Conservation (phyloP, 2,797 vertebrate species). For the Avahi laniger region DNA sequence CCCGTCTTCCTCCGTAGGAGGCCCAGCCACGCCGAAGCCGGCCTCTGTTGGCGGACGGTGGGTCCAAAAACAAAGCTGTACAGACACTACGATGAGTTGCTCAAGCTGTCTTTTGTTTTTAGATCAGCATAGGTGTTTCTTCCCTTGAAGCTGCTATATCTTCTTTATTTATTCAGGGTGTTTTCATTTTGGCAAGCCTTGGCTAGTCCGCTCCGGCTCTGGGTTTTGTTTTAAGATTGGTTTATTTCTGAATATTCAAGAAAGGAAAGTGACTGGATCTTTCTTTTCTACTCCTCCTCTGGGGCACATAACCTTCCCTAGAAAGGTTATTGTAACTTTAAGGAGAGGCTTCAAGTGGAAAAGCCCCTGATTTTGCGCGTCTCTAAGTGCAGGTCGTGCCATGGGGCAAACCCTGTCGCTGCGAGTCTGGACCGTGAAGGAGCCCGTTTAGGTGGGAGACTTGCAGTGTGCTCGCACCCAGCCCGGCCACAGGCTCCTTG, state of each 20-base stretch:
- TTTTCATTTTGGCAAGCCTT: constrained; percentile 49
- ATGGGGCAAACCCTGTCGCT: neutral
- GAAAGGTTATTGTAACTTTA: neutral
- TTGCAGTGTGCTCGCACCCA: constrained; percentile 33
- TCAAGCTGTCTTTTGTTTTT: neutral
- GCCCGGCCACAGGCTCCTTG: neutral
- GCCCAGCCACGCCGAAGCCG: neutral
- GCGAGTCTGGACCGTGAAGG: neutral
- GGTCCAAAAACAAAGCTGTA: constrained; percentile 55
- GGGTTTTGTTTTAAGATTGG: constrained; percentile 65
- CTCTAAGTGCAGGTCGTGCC: constrained; percentile 29
- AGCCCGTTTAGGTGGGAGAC: neutral
- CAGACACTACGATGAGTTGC: constrained; percentile 55
- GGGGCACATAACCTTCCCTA: constrained; percentile 43
- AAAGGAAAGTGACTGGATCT: constrained; percentile 39
- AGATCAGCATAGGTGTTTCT: constrained; percentile 25
- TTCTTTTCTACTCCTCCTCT: neutral
- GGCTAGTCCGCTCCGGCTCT: constrained; percentile 50
- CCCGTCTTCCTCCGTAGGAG: neutral
- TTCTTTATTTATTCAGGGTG: constrained; percentile 81
- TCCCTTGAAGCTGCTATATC: constrained; percentile 79
- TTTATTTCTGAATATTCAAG: constrained; percentile 58
- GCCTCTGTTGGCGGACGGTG: neutral
- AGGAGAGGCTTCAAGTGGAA: constrained; percentile 51
- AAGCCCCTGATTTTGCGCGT: neutral